Evolutionary conservation across 2,888 invertebrate genomes (phyloP).

Genomic region (Campoplex capitator): DNA sequence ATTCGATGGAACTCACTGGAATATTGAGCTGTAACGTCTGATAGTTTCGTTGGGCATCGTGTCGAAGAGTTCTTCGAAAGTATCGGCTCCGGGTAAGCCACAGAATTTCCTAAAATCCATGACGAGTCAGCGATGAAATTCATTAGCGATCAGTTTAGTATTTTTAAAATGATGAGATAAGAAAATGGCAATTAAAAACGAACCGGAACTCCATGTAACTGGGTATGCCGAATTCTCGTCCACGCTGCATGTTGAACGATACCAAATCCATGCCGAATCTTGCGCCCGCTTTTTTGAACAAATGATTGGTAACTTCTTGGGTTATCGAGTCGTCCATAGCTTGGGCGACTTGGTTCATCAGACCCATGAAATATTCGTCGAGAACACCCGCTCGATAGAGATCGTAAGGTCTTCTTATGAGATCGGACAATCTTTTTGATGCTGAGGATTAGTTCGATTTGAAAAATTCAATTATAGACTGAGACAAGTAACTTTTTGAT

Average conservation of each 20-base stretch:
- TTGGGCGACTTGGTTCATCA: slow-evolving; percentile 97
- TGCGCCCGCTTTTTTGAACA: slow-evolving; percentile 93
- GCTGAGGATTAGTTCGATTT: slow-evolving; percentile 86
- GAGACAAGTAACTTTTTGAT: no score
- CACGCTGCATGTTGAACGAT: slow-evolving; percentile 96
- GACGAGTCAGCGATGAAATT: neutral
- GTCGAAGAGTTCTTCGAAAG: slow-evolving; percentile 93
- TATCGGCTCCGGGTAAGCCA: slow-evolving; percentile 91
- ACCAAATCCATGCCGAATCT: slow-evolving; percentile 95
- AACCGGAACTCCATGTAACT: slow-evolving; percentile 95
- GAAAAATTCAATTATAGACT: neutral
- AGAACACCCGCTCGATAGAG: slow-evolving; percentile 95
- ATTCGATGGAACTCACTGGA: slow-evolving; percentile 87
- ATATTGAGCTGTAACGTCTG: slow-evolving; percentile 92
- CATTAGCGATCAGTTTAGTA: neutral
- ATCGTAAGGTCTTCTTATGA: slow-evolving; percentile 95
- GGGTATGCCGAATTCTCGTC: slow-evolving; percentile 95
- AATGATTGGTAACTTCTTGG: slow-evolving; percentile 93
- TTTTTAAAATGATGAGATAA: neutral
- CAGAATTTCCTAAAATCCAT: slow-evolving; percentile 90
- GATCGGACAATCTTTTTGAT: slow-evolving; percentile 94
- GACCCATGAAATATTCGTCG: slow-evolving; percentile 96
- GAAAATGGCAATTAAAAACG: slow-evolving; percentile 26
- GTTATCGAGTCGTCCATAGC: slow-evolving; percentile 98
- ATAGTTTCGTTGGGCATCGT: slow-evolving; percentile 96